phyloP scores from a whole-genome alignment of 2,797 vertebrate genomes.

The Brachymystax lenok region DNA sequence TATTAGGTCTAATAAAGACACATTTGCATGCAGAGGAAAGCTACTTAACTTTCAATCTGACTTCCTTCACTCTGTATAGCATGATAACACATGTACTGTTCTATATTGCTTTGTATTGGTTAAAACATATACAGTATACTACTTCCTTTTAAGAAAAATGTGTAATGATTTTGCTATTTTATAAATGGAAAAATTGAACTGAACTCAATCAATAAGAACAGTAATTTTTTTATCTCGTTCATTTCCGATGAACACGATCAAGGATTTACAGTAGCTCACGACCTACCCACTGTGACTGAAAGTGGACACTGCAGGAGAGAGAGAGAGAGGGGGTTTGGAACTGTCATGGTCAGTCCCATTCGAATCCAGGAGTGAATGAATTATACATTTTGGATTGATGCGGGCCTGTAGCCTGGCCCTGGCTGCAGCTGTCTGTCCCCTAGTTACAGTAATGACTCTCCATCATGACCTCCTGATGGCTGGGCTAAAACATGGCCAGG shows the following conservation, averaged over 20 bases:
- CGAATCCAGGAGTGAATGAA: conserved; percentile 2
- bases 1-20: background rate
- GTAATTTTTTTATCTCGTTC: background rate
- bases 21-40: conserved; percentile 3
- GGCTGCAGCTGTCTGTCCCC: background rate
- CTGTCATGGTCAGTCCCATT: background rate
- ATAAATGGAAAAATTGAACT: background rate
- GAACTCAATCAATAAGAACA: background rate
- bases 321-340: background rate
- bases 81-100: no score
- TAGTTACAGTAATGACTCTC: background rate
- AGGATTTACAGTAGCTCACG: background rate
- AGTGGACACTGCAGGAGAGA: no score
- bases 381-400: conserved; percentile 9
- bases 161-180: no score
- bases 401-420: background rate
- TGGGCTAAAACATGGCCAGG: background rate
- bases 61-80: no score
- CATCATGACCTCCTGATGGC: conserved; percentile 11
- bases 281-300: background rate
- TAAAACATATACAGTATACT: no score
- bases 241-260: background rate
- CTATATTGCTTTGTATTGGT: no score
- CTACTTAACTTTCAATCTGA: background rate
- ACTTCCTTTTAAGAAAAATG: no score